A percentile compares a stretch with the other conserved stretches of the same genome.
Evolutionary conservation across 2,797 vertebrate species (phyloP).

Genomic region (Cossypha polioptera): DNA sequence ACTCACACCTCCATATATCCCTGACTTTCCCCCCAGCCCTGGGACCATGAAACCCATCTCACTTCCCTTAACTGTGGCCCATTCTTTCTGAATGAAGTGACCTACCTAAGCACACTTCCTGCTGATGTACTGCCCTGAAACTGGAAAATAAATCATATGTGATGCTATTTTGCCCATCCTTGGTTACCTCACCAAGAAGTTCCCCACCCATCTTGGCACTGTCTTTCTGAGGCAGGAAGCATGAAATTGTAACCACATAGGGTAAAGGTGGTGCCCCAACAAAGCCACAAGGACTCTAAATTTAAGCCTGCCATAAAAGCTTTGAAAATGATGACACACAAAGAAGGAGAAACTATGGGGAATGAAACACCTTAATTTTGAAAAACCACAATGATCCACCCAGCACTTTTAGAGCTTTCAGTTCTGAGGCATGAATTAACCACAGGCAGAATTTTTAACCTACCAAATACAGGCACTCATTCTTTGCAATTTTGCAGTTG

Average conservation of each 20-base stretch:
- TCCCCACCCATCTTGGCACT: constrained; percentile 17
- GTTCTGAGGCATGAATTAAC: constrained; percentile 59
- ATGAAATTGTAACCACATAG: constrained; percentile 27
- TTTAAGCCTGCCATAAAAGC: constrained; percentile 48
- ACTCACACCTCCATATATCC: background rate
- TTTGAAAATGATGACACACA: constrained; percentile 68
- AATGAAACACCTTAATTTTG: constrained; percentile 67
- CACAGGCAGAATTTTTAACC: constrained; percentile 27
- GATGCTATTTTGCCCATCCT: background rate
- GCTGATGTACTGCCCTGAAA: background rate
- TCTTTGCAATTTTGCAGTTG: constrained; percentile 30
- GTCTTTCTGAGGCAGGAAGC: constrained; percentile 11
- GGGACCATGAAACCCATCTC: background rate
- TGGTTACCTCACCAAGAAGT: background rate
- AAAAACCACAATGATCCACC: constrained; percentile 59
- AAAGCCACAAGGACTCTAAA: constrained; percentile 53
- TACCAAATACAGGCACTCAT: constrained; percentile 23
- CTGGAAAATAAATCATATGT: background rate
- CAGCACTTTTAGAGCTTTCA: constrained; percentile 54
- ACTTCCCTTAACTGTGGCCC: background rate
- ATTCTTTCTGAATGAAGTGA: background rate
- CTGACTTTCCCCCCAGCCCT: background rate
- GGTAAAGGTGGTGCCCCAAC: constrained; percentile 31
- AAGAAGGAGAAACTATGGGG: constrained; percentile 35
- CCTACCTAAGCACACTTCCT: background rate